Percentiles rank a stretch among this genome's conserved stretches.
These are phyloP conservation scores for Rhimphoctona megacephalus DNA, from an alignment of 2,888 invertebrate species.

Conservation along the genomic window DNA sequence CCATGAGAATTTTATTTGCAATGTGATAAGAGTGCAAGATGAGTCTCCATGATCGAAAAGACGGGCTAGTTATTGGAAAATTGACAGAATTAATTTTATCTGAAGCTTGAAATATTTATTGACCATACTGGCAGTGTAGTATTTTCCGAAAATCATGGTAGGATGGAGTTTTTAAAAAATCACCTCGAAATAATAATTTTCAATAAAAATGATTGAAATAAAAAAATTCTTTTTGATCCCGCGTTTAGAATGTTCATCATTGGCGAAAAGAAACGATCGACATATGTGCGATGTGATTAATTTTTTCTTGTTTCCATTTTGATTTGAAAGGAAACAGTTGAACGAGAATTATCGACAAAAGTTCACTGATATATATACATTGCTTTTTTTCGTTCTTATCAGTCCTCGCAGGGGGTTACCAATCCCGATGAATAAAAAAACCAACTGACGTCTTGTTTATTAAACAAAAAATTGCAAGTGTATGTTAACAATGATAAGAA, in stretches of 20 bases:
- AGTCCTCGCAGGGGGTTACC: constrained; percentile 35
- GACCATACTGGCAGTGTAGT: neutral
- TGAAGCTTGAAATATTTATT: neutral
- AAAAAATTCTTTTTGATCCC: neutral
- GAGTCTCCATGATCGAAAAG: neutral
- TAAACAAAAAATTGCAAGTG: constrained; percentile 27
- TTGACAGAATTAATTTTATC: neutral
- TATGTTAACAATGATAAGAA: constrained; percentile 37
- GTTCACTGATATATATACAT: neutral
- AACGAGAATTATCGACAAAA: constrained; percentile 27
- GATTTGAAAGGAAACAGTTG: neutral
- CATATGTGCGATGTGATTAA: neutral
- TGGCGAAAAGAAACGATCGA: neutral
- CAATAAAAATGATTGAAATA: neutral
- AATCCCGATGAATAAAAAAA: constrained; percentile 5
- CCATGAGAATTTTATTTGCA: constrained; percentile 30
- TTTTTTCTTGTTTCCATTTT: neutral
- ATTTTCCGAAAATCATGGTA: neutral
- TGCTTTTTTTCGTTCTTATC: constrained; percentile 31
- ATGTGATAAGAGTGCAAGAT: constrained; percentile 6
- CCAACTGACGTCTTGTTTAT: constrained; percentile 15
- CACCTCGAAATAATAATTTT: neutral
- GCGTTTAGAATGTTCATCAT: neutral
- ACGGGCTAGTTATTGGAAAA: neutral
- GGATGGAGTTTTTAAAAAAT: neutral